Base-by-base conservation (phyloP, 2,113 vertebrate species). In the Heliornis fulica region DNA sequence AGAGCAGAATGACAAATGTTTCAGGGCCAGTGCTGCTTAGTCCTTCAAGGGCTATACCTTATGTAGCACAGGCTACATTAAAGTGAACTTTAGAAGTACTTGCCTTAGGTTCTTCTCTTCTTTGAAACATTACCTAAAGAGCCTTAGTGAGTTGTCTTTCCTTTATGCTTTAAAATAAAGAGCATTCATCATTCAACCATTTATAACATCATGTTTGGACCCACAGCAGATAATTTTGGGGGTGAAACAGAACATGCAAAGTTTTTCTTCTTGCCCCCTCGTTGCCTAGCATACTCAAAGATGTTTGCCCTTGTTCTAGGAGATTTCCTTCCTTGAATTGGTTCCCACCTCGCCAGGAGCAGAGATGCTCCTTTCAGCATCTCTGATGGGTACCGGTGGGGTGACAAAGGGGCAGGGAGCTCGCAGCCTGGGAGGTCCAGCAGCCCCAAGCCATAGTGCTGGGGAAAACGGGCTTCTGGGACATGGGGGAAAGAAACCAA, bases 1-100 rank as follows among this genome's bases (percentile, higher is more conserved):
- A 83, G 77, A 92, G 15, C 83, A 87, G 94, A 95, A 83, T 89
- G 83, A 95, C 32, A 91, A 96, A 82, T 95, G 26, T 22, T 25
- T 61, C 74, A 79, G 79, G 84, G 22, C 41, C 76, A 94, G 78
- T 7, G 5, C 22, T 88, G 50, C 72, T 91, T 57, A 85, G 78
- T 92, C 59, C 32, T 95, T 71, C 86, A 90, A 87, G 72, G 17
- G 36, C n/a, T n/a, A n/a, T 74, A 87, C 51, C 76, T n/a, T n/a
- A n/a, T n/a, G n/a, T n/a, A n/a, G 36, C 43, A 68, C 22, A 81
- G n/a, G 38, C 26, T 23, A 60, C 2, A 57, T 31, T 60, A 89
- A 78, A 53, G 77, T 93, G 78, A 96, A 84, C 45, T 90, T 96
- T 41, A 86, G 74, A 95, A 96, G 75, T 79, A 14, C 13, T 82